Percentiles rank a stretch among this genome's conserved stretches.
These are phyloP conservation scores for Bos indicus DNA, from an alignment of 2,113 vertebrate genomes.

Conservation along the genomic window DNA sequence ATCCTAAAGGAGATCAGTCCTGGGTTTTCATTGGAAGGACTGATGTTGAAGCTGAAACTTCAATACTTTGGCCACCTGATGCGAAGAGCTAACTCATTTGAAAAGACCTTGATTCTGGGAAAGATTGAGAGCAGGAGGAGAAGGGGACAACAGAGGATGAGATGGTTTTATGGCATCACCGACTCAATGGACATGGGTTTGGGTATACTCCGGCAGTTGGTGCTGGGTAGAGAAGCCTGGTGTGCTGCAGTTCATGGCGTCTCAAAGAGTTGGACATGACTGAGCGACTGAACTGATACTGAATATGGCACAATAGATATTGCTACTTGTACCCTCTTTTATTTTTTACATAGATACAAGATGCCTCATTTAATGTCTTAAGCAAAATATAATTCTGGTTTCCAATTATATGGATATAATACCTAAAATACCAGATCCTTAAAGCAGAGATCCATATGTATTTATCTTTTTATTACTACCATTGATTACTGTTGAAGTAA, in stretches of 20 bases:
- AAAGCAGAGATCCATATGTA: not conserved
- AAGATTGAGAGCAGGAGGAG: not conserved
- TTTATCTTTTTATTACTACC: not conserved
- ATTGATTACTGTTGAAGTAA: not conserved
- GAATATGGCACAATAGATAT: not conserved
- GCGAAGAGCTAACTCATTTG: not conserved
- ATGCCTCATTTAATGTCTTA: not conserved
- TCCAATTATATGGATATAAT: not conserved
- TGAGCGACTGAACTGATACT: not conserved
- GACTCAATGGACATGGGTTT: not conserved
- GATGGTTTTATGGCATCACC: not conserved
- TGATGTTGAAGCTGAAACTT: not conserved
- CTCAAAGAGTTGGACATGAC: rapidly evolving
- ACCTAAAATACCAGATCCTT: not conserved
- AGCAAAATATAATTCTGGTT: not conserved
- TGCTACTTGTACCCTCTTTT: rapidly evolving
- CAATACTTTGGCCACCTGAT: not conserved
- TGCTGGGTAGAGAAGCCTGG: not conserved
- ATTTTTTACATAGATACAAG: not conserved
- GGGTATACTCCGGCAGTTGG: rapidly evolving
- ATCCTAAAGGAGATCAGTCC: not conserved
- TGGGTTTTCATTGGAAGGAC: not conserved
- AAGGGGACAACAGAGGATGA: not conserved
- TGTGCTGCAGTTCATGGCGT: rapidly evolving
- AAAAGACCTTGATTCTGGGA: not conserved